Evolutionary conservation across 92 coral and sea anemone genomes (phyloP), one percentile per base, ranked within the genome.

Genomic region (Heteractis magnifica): DNA sequence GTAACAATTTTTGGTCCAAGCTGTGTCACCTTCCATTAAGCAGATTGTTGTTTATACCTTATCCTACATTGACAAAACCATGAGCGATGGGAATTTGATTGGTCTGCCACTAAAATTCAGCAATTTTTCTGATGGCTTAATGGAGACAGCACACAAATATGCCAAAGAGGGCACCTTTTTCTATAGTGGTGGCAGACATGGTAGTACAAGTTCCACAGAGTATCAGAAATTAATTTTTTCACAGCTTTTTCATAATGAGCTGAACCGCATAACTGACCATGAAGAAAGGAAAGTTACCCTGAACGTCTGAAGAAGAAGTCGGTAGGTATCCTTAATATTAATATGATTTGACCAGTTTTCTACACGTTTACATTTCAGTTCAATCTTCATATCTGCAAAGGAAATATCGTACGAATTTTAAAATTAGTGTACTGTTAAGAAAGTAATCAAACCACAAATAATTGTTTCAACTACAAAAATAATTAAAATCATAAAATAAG

Each of bases 21-120:
- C 73, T 21, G 84, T 80, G 75, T 59, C 84, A 72, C 84, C 84
- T 59, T 80, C 79, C 19, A 62, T 80, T 56, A 80, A 80, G 71
- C 84, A 80, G 77, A 52, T 48, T n/a, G 80, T 65, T 80, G 84
- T 64, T 9, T 64, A 80, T 49, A 21, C 77, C 20, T 52, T 77
- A 71, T 65, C 18, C n/a, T 81, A 26, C 26, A 26, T 26, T 26
- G 26, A 26, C 26, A 26, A 26, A 26, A 1, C 26, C 26, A 26
- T 26, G 1, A 26, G 26, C 26, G 26, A 26, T 26, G 26, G 26
- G 26, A 26, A 26, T 26, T 26, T 26, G 26, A 26, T 26, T 26
- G 26, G 26, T 26, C 26, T 26, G 26, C 26, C 26, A 26, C 26
- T 26, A 26, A 26, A 26, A 26, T 26, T 26, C 26, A 26, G 26